A percentile compares a stretch with the other conserved stretches of the same genome.
Conservation (phyloP, 2,888 invertebrate species). For the Argyresthia goedartella region DNA sequence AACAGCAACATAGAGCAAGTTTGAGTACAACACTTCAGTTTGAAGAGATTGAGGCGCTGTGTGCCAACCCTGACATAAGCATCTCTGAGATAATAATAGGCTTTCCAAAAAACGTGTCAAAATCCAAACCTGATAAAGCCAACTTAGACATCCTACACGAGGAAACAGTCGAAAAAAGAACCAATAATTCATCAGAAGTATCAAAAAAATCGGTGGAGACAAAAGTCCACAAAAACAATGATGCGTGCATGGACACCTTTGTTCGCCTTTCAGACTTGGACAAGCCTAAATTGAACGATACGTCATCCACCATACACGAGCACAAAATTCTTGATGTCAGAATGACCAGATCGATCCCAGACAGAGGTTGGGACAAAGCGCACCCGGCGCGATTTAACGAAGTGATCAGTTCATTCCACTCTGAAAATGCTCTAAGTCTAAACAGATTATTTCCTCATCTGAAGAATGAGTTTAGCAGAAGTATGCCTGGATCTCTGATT, state of each 20-base stretch:
- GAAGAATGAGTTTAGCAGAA: slow-evolving; percentile 54
- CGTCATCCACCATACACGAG: slow-evolving; percentile 19
- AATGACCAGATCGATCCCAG: slow-evolving; percentile 79
- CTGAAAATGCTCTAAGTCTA: slow-evolving; percentile 68
- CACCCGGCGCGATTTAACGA: slow-evolving; percentile 69
- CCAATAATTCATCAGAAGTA: not conserved
- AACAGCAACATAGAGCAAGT: too few species aligned
- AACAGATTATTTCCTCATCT: slow-evolving; percentile 75
- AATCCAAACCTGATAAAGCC: slow-evolving; percentile 6
- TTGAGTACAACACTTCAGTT: slow-evolving; percentile 22
- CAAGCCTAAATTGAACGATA: slow-evolving; percentile 61
- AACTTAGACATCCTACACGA: not conserved
- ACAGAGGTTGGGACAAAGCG: slow-evolving; percentile 73
- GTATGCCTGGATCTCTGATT: slow-evolving; percentile 53
- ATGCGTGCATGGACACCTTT: slow-evolving; percentile 49
- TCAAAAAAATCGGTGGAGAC: not conserved
- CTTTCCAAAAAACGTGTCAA: slow-evolving; percentile 16
- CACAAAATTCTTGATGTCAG: slow-evolving; percentile 46
- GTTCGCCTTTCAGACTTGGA: slow-evolving; percentile 87
- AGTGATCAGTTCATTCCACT: slow-evolving; percentile 69
- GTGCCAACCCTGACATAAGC: slow-evolving; percentile 46
- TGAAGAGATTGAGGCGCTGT: slow-evolving; percentile 45
- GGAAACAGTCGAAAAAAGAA: not conserved
- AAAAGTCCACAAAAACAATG: not conserved
- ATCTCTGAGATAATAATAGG: slow-evolving; percentile 51